Evolutionary conservation across 1,140 invertebrate species (phyloP), one percentile per base, ranked within the genome.

Genomic region (Leptinotarsa defecta): DNA sequence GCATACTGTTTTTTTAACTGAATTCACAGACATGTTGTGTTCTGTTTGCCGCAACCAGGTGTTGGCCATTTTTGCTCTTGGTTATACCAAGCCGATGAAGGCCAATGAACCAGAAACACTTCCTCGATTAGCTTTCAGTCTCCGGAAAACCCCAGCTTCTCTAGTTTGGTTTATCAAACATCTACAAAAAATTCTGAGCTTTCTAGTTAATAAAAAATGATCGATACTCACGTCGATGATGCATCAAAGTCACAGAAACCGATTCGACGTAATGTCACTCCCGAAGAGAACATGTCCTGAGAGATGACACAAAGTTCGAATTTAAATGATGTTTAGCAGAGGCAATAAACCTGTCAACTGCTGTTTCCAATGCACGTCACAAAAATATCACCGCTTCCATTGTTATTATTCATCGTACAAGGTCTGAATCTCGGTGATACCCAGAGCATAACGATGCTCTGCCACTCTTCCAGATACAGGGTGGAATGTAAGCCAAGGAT

Each of bases 361-460:
- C 74, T 69, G 68, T 72, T 76, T 67, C 78, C 64, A 71, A 69
- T 74, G 73, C 72, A 75, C 61, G 80, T 79, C 76, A 96, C 89
- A 87, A 96, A 98, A 74, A 97, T 97, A 87, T 99, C 97, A 1
- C 97, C 97, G 69, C 43, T 61, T 71, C 17, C 70, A 71, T 71
- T 71, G 70, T 71, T 71, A 62, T 71, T 71, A 71, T 71, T 71
- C 70, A 63, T 49, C 52, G 52, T 17, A 57, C 70, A 62, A 61
- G 70, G 24, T 49, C 70, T 49, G 67, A 68, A 68, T 68, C 67
- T 68, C 52, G n/a, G 52, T 15, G n/a, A 57, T 57, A 57, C 52
- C n/a, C 2, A n/a, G 17, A 6, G 52, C n/a, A 19, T 57, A 19
- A 57, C 3, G 13, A 57, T 57, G 52, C 15, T 57, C 13, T 57